phyloP scores from a whole-genome alignment of 2,113 vertebrate genomes.

The Oxygymnocypris stewartii region DNA sequence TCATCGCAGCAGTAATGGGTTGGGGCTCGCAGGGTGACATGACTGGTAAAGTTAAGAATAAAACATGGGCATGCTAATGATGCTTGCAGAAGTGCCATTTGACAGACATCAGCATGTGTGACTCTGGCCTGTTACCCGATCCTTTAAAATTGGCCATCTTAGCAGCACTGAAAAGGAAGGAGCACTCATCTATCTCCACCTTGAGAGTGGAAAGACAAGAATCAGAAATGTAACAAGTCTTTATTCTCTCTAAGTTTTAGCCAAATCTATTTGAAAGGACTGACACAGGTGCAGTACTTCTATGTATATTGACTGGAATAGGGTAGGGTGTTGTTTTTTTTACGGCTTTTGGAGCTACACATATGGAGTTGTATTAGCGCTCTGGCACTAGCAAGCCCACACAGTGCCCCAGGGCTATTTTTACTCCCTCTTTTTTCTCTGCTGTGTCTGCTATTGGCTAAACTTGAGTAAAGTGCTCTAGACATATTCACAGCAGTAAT shows the following conservation, averaged over 20 bases:
- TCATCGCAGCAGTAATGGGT: slow-evolving; percentile 9
- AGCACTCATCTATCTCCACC: slow-evolving; percentile 76
- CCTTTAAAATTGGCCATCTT: slow-evolving; percentile 78
- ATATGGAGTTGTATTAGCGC: slow-evolving; percentile 12
- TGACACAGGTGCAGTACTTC: not conserved
- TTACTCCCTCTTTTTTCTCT: slow-evolving; percentile 19
- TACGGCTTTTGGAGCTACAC: not conserved
- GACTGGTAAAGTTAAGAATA: slow-evolving; percentile 72
- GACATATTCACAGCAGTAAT: slow-evolving; percentile 24
- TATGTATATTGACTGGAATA: not conserved
- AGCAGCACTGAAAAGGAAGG: slow-evolving; percentile 79
- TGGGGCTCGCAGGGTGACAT: slow-evolving; percentile 49
- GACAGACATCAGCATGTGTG: slow-evolving; percentile 95
- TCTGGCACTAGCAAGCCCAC: slow-evolving; percentile 6
- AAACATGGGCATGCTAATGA: slow-evolving; percentile 77
- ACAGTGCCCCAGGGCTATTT: slow-evolving; percentile 53
- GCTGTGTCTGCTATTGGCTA: slow-evolving; percentile 30
- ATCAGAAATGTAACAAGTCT: slow-evolving; percentile 53
- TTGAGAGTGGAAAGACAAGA: slow-evolving; percentile 72
- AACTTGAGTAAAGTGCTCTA: not conserved
- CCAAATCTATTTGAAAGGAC: slow-evolving; percentile 15
- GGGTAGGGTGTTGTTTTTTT: not conserved
- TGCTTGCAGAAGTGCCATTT: slow-evolving; percentile 85
- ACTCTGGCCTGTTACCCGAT: slow-evolving; percentile 80
- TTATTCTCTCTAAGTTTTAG: slow-evolving; percentile 34